Evolutionary conservation across 2,113 vertebrate genomes (phyloP).

Genomic region (Raja brachyura): DNA sequence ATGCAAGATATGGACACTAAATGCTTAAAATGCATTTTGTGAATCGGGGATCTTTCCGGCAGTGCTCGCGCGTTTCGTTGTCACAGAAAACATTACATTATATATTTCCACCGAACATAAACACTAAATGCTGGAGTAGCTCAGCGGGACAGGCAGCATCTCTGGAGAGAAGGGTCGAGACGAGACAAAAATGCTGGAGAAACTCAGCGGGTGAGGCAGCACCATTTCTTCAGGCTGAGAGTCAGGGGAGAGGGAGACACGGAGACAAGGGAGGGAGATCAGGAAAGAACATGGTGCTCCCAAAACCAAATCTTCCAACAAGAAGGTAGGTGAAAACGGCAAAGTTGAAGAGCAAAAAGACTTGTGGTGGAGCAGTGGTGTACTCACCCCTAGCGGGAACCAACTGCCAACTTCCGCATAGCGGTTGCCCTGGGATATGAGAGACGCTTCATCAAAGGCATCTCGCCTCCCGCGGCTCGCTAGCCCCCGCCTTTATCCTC

Average conservation of each 20-base stretch:
- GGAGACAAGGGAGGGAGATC: too few species aligned
- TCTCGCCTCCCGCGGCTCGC: neutral
- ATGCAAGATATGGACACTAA: too few species aligned
- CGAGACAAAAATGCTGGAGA: too few species aligned
- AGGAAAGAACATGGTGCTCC: too few species aligned
- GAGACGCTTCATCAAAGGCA: neutral
- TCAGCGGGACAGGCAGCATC: too few species aligned
- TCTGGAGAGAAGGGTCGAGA: too few species aligned
- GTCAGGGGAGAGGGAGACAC: too few species aligned
- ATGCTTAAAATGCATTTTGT: neutral
- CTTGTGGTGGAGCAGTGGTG: neutral
- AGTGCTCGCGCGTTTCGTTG: neutral
- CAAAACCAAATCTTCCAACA: neutral
- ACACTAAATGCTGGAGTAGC: too few species aligned
- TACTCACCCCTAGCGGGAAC: neutral
- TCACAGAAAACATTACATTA: neutral
- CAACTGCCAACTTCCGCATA: neutral
- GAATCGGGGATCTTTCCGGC: neutral
- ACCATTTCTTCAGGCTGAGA: too few species aligned
- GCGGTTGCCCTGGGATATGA: slow-evolving; percentile 6
- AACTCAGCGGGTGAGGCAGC: too few species aligned
- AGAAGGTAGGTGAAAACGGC: neutral
- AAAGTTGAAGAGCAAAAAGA: neutral
- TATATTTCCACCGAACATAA: neutral
- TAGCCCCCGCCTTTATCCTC: too few species aligned